phyloP scores from a whole-genome alignment of 2,888 invertebrate species.

The Monochamus alternatus region DNA sequence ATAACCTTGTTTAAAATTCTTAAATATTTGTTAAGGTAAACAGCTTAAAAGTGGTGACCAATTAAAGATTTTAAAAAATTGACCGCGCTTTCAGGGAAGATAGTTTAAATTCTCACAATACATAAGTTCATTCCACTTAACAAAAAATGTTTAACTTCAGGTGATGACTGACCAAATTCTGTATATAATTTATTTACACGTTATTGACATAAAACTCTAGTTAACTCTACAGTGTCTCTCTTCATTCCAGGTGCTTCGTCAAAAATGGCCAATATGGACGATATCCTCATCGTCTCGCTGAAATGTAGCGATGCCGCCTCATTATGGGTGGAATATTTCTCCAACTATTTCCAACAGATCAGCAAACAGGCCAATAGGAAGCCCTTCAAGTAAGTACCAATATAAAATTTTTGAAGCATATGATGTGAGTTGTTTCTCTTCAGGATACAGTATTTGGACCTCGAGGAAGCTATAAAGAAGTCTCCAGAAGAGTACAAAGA shows the following conservation, averaged over 20 bases:
- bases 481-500: slow-evolving; percentile 72
- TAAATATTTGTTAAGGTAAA: no score
- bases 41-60: no score
- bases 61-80: no score
- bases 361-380: slow-evolving; percentile 84
- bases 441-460: slow-evolving; percentile 83
- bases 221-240: slow-evolving; percentile 3
- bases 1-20: no score
- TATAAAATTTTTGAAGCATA: not conserved
- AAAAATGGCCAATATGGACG: slow-evolving; percentile 78
- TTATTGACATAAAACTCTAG: slow-evolving; percentile 11
- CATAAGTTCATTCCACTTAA: no score
- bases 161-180: no score
- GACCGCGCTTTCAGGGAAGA: no score
- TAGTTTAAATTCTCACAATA: no score
- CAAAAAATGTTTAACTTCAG: no score
- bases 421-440: slow-evolving; percentile 52
- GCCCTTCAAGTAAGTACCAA: slow-evolving; percentile 81
- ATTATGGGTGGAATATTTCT: slow-evolving; percentile 87
- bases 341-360: slow-evolving; percentile 88
- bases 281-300: slow-evolving; percentile 86
- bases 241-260: slow-evolving; percentile 60
- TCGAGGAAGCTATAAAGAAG: slow-evolving; percentile 77
- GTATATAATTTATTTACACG: not conserved
- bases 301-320: slow-evolving; percentile 85